Conservation (phyloP, 2,113 vertebrate species). For the Dasypus novemcinctus region DNA sequence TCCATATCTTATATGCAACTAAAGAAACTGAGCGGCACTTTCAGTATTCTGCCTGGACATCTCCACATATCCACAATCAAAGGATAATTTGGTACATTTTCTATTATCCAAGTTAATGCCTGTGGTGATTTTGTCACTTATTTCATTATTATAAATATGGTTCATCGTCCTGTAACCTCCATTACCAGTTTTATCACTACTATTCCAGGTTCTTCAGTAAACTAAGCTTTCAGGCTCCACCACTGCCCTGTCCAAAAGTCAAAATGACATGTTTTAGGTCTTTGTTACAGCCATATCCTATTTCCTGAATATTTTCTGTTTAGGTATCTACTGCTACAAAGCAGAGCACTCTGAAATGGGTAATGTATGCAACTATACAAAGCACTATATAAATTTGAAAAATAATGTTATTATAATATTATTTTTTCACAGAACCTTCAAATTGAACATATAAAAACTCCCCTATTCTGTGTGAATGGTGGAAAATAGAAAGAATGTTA, state of each 20-base stretch:
- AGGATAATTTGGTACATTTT: background rate
- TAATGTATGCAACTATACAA: background rate
- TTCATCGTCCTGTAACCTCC: background rate
- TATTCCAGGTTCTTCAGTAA: no score
- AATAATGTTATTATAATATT: background rate
- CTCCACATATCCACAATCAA: background rate
- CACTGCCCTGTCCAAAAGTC: background rate
- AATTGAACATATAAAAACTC: background rate
- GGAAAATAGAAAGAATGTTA: background rate
- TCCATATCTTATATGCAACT: background rate
- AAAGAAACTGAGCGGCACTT: conserved; percentile 37
- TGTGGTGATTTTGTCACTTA: background rate
- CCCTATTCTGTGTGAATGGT: background rate
- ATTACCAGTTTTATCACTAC: no score
- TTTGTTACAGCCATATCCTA: background rate
- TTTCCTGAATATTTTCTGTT: background rate
- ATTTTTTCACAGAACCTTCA: background rate
- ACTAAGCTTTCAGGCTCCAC: background rate
- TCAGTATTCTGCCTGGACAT: background rate
- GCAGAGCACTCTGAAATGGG: background rate
- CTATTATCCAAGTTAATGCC: background rate
- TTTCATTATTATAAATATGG: background rate
- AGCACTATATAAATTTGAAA: background rate
- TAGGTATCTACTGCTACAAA: background rate
- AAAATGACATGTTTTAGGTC: no score